Evolutionary conservation across 2,797 vertebrate species (phyloP), one percentile per base, ranked within the genome.

Genomic region (Fratercula arctica): DNA sequence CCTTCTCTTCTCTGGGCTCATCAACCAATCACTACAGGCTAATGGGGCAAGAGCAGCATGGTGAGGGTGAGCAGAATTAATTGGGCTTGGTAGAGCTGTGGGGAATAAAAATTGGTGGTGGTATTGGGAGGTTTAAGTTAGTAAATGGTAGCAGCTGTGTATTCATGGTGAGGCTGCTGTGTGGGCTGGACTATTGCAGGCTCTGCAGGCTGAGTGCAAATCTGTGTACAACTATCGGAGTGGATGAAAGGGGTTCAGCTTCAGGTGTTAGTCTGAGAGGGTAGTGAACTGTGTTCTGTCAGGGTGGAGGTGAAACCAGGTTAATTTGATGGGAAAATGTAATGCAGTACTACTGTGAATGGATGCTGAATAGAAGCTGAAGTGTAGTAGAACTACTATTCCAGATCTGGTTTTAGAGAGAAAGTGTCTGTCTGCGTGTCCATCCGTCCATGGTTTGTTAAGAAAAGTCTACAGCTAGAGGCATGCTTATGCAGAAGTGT

Each of bases 191-290:
- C 39, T 31, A 75, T 31, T 35, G 48, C 67, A 56, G 74, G 31
- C 75, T 67, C 15, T 57, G 54, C n/a, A 0, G 1, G 7, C 51
- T 28, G 41, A 48, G 7, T 24, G 19, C 33, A 17, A 3, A 15
- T 17, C 68, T 51, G 21, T 5, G 24, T 16, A 17, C 17, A 28
- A 57, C 18, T 20, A 0, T 3, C 0, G 2, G 10, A 18, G 11
- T 13, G 35, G 18, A 6, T 21, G 35, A 11, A 39, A 33, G 16
- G 46, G 25, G 8, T 20, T 53, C 43, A 21, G 66, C 63, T 75
- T 35, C 3, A 3, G 51, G 6, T n/a, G n/a, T 10, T 37, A 4
- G 61, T 39, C 46, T 64, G n/a, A 0, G 2, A 39, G 13, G 29
- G 28, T 31, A 37, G 3, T 8, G 41, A 56, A 4, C 4, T 18